Percentiles rank a stretch among this genome's conserved stretches.
phyloP scores from a whole-genome alignment of 2,113 vertebrate species.

The Sorex fumeus region DNA sequence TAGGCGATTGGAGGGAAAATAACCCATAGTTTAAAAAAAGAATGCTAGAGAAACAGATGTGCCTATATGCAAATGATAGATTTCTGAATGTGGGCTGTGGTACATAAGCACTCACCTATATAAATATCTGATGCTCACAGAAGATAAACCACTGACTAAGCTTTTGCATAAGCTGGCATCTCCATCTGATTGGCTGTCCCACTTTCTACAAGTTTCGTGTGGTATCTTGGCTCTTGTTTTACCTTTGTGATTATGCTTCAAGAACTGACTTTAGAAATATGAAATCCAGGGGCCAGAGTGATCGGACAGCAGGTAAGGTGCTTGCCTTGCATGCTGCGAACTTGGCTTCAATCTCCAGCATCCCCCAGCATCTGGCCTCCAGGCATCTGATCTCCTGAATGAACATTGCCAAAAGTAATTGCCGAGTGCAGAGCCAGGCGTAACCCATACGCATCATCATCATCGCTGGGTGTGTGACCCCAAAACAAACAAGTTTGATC shows the following conservation, averaged over 20 bases:
- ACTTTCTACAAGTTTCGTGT: slow-evolving; percentile 49
- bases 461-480: no score
- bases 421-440: no score
- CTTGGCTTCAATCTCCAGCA: no score
- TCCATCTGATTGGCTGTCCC: slow-evolving; percentile 31
- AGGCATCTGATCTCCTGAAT: no score
- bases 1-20: slow-evolving; percentile 9
- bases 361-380: no score
- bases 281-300: neutral
- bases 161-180: neutral
- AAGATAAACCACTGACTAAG: slow-evolving; percentile 46
- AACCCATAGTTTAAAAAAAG: slow-evolving; percentile 66
- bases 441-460: no score
- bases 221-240: slow-evolving; percentile 41
- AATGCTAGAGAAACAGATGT: slow-evolving; percentile 67
- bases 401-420: no score
- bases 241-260: slow-evolving; percentile 4
- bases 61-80: slow-evolving; percentile 57
- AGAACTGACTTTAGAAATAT: slow-evolving; percentile 26
- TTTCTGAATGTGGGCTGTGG: neutral
- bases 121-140: slow-evolving; percentile 40
- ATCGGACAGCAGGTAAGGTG: no score
- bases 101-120: neutral
- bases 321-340: no score
- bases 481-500: neutral